A percentile compares a stretch with the other conserved stretches of the same genome.
Conservation (phyloP, 2,113 vertebrate species). For the Ursus arctos region DNA sequence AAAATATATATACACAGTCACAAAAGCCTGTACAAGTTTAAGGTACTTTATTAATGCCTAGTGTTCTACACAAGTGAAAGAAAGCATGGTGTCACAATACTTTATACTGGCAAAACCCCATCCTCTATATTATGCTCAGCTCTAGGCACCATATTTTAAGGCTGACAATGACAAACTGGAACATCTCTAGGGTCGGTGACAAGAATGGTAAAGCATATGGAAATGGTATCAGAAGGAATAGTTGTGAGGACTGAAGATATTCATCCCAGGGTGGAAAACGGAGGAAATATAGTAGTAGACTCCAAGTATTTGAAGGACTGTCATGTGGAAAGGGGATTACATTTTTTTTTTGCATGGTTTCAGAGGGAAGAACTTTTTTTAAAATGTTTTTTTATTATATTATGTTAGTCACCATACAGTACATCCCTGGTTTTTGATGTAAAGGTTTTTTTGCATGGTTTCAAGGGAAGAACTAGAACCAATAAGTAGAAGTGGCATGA, state of each 20-base stretch:
- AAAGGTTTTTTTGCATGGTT: neutral
- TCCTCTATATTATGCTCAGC: neutral
- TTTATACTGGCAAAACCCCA: neutral
- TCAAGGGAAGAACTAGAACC: neutral
- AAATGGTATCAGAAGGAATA: neutral
- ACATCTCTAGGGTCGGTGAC: neutral
- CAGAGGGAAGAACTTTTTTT: neutral
- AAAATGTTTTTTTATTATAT: no score
- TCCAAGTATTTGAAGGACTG: conserved; percentile 5
- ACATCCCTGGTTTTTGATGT: no score
- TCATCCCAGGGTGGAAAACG: neutral
- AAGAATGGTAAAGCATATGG: neutral
- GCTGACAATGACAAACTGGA: neutral
- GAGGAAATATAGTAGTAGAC: neutral
- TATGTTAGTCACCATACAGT: no score
- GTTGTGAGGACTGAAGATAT: neutral
- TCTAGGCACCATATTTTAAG: neutral
- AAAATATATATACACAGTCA: neutral
- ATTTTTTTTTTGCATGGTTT: neutral
- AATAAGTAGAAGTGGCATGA: neutral
- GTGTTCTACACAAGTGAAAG: neutral
- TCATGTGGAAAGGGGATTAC: neutral
- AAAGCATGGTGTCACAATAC: neutral
- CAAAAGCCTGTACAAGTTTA: neutral
- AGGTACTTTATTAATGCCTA: neutral